Percentiles rank a stretch among this genome's conserved stretches.
These are phyloP conservation scores for Cepaea hortensis DNA, from an alignment of 2,888 invertebrate species.

Conservation along the genomic window DNA sequence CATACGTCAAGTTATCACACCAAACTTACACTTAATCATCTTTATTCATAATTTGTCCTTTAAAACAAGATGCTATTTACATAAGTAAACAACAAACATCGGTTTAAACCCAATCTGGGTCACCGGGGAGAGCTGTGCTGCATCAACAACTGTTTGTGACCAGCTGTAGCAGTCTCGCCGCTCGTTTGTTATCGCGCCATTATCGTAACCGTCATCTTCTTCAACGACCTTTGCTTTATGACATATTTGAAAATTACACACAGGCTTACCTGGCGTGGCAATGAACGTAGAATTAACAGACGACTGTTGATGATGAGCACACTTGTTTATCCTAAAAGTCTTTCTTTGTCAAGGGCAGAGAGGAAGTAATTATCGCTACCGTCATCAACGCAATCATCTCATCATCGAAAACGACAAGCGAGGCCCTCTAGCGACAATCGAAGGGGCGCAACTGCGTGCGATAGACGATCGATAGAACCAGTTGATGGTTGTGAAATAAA, in stretches of 20 bases:
- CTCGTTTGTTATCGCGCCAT: constrained; percentile 29
- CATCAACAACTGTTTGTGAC: neutral
- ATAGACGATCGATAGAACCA: neutral
- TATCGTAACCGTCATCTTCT: constrained; percentile 40
- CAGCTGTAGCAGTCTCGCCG: neutral
- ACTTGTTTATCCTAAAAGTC: neutral
- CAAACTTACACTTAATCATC: too few species aligned
- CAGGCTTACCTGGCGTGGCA: constrained; percentile 12
- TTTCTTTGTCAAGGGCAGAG: constrained; percentile 37
- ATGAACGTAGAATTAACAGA: neutral
- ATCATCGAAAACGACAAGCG: constrained; percentile 52
- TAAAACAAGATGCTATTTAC: too few species aligned
- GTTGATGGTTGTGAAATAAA: neutral
- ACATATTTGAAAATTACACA: neutral
- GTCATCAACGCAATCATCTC: constrained; percentile 55
- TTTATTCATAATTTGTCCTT: too few species aligned
- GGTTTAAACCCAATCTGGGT: neutral
- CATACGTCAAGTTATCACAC: too few species aligned
- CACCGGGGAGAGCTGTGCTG: neutral
- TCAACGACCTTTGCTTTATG: neutral
- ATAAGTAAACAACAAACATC: neutral
- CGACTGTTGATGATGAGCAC: neutral
- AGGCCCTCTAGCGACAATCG: constrained; percentile 50
- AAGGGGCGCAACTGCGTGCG: constrained; percentile 45
- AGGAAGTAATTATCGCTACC: constrained; percentile 53